phyloP scores from a whole-genome alignment of 2,113 vertebrate genomes.

The Rattus rattus region DNA sequence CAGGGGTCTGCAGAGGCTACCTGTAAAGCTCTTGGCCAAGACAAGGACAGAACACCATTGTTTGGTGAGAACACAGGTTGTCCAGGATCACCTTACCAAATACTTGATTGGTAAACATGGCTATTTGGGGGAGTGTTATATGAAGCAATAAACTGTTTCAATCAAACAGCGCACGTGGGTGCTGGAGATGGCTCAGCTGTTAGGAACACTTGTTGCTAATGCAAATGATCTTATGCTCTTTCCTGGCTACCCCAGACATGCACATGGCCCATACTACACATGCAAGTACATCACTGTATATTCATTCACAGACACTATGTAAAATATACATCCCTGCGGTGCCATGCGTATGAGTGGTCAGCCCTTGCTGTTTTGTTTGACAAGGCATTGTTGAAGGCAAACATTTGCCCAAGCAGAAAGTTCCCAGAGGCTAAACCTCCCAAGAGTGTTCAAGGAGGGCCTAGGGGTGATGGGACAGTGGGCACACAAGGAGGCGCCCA shows the following conservation, averaged over 20 bases:
- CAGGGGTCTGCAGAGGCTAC: neutral
- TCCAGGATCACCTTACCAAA: neutral
- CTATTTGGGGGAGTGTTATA: too few species aligned
- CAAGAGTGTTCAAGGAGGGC: neutral
- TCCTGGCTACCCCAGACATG: neutral
- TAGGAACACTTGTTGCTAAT: neutral
- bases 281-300: neutral
- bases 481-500: neutral
- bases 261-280: neutral
- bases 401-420: neutral
- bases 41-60: accelerated
- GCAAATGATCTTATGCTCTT: neutral
- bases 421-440: neutral
- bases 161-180: neutral
- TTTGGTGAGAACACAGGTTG: accelerated
- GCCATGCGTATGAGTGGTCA: too few species aligned
- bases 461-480: neutral
- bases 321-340: neutral
- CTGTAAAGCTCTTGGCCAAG: accelerated
- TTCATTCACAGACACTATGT: neutral
- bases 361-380: too few species aligned
- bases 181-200: neutral
- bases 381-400: too few species aligned
- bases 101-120: neutral
- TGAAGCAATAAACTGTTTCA: too few species aligned